Base-by-base conservation (phyloP, 2,113 vertebrate genomes). In the Poecilia latipinna region DNA sequence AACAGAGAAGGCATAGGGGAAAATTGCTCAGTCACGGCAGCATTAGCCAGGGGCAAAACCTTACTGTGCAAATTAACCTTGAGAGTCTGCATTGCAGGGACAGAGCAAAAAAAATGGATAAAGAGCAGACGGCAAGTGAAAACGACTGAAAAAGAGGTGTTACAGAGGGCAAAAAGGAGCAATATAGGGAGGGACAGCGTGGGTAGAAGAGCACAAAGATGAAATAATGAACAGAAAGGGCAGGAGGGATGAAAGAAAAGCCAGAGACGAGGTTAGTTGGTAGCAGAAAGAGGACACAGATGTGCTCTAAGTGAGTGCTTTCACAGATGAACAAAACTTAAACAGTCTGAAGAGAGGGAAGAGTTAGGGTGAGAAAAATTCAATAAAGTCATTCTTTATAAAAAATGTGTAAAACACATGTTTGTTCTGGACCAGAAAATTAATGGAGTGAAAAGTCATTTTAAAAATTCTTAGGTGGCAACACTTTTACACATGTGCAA, bases 51-150 rank as follows among this genome's bases (percentile, higher is more conserved):
- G 84, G 90, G 86, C 82, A 82, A 90, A 91, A 82, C 82, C 90
- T 93, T 72, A 89, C 86, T 86, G 86, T 90, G 89, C 90, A 93
- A 91, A 94, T 94, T 92, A 94, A 92, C 92, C 93, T 93, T 93
- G 93, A 90, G 89, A 88, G 88, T 89, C 87, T 93, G 93, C 91
- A 91, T 78, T 92, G 92, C 91, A 86, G 91, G 88, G 86, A 83
- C 82, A 44, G 68, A 87, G 82, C 6, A 15, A 42, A 62, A 68
- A 68, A 74, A 75, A 77, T 1, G 61, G 68, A 62, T 64, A 69
- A 78, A 76, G 73, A 72, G 71, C 57, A 17, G 78, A 68, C 66
- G 32, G 72, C 15, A 39, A 78, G 29, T 29, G 61, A 74, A 68
- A 77, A 72, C 70, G 65, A 86, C 68, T 44, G 66, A 44, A 70